These are phyloP conservation scores for Pararge aegeria DNA, from an alignment of 1,140 invertebrate genomes.

Conservation along the genomic window DNA sequence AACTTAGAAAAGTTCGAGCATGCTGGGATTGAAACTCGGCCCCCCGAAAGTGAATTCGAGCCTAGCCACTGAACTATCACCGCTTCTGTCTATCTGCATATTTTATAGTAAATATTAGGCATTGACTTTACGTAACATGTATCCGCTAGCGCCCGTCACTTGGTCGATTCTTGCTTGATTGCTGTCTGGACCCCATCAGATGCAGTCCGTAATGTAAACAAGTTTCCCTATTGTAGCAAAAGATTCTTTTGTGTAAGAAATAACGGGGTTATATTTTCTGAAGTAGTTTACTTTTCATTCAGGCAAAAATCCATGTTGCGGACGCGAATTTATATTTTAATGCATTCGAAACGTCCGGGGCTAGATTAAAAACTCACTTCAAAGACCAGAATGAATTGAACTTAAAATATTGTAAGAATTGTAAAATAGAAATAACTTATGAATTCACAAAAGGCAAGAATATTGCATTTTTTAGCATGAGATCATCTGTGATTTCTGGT, in stretches of 20 bases:
- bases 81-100: no score
- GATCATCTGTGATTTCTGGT: no score
- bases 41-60: no score
- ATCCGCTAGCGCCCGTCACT: slow-evolving; percentile 7
- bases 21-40: no score
- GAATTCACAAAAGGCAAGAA: not conserved
- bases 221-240: slow-evolving; percentile 23
- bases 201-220: slow-evolving; percentile 27
- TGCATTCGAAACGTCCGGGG: slow-evolving; percentile 1
- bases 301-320: not conserved
- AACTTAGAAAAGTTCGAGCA: no score
- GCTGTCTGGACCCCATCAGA: slow-evolving; percentile 26
- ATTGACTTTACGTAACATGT: no score
- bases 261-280: slow-evolving; percentile 18
- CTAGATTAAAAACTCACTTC: slow-evolving; percentile 23
- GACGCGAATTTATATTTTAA: slow-evolving; percentile 14
- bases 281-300: slow-evolving; percentile 11
- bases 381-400: slow-evolving; percentile 4
- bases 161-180: slow-evolving; percentile 11
- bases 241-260: slow-evolving; percentile 22
- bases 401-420: slow-evolving; percentile 4
- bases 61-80: no score
- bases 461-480: no score
- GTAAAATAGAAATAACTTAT: not conserved
- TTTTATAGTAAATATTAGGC: no score